phyloP scores from a whole-genome alignment of 2,113 vertebrate genomes.

The Mirza zaza region DNA sequence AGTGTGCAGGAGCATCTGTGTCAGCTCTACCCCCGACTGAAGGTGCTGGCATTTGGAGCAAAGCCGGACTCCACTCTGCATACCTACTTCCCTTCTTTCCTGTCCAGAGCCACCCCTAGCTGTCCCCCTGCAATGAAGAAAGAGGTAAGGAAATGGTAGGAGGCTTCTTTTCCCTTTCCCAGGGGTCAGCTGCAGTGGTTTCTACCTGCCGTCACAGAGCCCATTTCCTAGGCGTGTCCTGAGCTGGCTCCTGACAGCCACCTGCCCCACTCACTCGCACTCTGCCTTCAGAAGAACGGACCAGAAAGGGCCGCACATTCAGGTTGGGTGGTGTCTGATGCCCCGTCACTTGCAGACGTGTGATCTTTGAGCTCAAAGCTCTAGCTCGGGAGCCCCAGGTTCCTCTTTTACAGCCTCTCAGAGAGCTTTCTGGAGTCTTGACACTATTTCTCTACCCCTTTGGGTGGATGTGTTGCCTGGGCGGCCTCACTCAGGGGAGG shows the following conservation, averaged over 20 bases:
- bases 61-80: conserved; percentile 91
- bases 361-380: not conserved
- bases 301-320: not conserved
- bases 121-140: conserved; percentile 92
- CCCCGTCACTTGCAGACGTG: not conserved
- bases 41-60: conserved; percentile 93
- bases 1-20: conserved; percentile 96
- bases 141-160: conserved; percentile 86
- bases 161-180: not conserved
- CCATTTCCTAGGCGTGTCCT: not conserved
- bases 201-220: not conserved
- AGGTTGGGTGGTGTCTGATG: not conserved
- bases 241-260: not conserved
- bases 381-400: not conserved
- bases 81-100: conserved; percentile 96
- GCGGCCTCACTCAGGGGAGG: not conserved
- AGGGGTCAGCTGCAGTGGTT: not conserved
- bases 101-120: conserved; percentile 91
- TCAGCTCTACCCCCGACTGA: conserved; percentile 93
- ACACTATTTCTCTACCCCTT: not conserved
- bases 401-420: not conserved
- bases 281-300: not conserved
- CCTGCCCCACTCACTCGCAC: not conserved
- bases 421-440: not conserved
- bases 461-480: not conserved